Conservation (phyloP, 1,140 invertebrate species). For the Teleopsis dalmanni region DNA sequence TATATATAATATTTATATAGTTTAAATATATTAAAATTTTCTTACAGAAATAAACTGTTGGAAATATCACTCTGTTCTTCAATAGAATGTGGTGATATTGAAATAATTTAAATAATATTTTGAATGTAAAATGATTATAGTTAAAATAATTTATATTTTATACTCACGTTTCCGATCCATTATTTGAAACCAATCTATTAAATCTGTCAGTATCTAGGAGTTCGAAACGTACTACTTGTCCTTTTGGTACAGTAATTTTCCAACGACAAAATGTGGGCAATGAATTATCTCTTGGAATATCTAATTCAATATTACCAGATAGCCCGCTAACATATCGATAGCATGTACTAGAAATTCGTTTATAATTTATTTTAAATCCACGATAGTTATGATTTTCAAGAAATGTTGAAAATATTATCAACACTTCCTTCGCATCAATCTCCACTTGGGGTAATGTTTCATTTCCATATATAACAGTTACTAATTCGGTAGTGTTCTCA, state of each 20-base stretch:
- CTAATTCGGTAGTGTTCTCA: conserved; percentile 2
- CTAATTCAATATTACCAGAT: conserved; percentile 17
- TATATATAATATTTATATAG: too few species aligned
- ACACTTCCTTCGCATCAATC: conserved; percentile 33
- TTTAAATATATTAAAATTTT: too few species aligned
- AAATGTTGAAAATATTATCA: conserved; percentile 44
- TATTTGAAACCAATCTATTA: background rate
- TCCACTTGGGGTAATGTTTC: conserved; percentile 20
- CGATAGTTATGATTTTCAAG: conserved; percentile 35
- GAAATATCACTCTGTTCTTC: background rate
- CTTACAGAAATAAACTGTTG: background rate
- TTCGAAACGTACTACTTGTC: conserved; percentile 51
- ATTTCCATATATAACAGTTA: conserved; percentile 28
- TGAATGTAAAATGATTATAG: too few species aligned
- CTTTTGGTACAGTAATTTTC: conserved; percentile 61
- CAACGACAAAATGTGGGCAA: conserved; percentile 52
- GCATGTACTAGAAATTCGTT: conserved; percentile 11
- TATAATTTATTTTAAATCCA: conserved; percentile 39
- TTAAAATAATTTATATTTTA: too few species aligned
- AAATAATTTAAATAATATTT: too few species aligned
- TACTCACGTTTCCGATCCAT: too few species aligned
- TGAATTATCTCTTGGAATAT: background rate
- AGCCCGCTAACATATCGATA: conserved; percentile 10
- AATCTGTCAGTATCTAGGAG: conserved; percentile 10
- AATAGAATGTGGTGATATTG: background rate